Evolutionary conservation across 2,888 invertebrate species (phyloP).

Genomic region (Minunthozetes semirufus): DNA sequence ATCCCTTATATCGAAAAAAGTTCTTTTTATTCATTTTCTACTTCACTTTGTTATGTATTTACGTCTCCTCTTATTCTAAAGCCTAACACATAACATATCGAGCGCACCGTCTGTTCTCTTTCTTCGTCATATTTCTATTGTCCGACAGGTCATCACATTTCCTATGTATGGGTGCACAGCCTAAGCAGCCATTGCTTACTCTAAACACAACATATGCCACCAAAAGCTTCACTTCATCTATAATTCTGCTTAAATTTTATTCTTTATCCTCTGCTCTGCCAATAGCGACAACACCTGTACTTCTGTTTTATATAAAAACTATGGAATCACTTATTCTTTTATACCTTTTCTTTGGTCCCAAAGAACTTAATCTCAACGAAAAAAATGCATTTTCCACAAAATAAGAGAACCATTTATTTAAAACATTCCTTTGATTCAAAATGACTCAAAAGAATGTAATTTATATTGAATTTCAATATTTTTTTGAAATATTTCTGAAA

Average conservation of each 20-base stretch:
- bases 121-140: conserved; percentile 26
- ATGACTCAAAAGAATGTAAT: neutral
- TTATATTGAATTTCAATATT: neutral
- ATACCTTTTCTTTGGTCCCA: neutral
- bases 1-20: neutral
- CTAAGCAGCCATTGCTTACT: neutral
- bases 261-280: neutral
- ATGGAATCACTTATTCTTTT: neutral
- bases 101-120: conserved; percentile 30
- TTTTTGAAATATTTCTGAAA: no score
- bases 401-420: neutral
- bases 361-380: no score
- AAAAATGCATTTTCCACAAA: neutral
- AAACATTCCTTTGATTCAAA: neutral
- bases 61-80: conserved; percentile 26
- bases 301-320: conserved; percentile 6
- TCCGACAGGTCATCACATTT: conserved; percentile 32
- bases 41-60: conserved; percentile 27
- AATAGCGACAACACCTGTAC: conserved; percentile 17
- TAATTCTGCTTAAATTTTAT: neutral
- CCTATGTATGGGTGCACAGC: conserved; percentile 29
- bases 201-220: conserved; percentile 17
- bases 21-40: conserved; percentile 23
- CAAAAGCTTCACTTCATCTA: neutral
- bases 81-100: conserved; percentile 23